phyloP scores from a whole-genome alignment of 1,140 invertebrate species.

The Pogonomyrmex barbatus region DNA sequence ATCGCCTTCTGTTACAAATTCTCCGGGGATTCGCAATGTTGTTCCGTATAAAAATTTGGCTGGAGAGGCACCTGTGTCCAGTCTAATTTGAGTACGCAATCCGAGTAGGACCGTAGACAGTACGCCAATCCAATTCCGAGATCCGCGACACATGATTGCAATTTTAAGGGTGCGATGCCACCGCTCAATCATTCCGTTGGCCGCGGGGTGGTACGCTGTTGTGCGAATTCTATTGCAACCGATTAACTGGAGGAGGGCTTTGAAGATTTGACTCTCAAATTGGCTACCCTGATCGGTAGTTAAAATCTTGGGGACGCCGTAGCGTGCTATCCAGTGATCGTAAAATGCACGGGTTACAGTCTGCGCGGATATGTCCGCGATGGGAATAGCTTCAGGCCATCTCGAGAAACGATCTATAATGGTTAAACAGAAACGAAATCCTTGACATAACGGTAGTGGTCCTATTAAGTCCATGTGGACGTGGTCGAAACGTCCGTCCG shows the following conservation, averaged over 20 bases:
- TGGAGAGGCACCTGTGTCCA: no score
- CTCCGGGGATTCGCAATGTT: no score
- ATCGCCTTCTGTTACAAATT: no score
- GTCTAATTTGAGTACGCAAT: not conserved
- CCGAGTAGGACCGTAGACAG: conserved; percentile 24
- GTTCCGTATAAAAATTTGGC: no score
- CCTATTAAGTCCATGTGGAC: conserved; percentile 64
- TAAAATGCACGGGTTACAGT: conserved; percentile 69
- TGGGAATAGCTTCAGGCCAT: conserved; percentile 75
- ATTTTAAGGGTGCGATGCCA: not conserved
- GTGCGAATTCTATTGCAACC: not conserved
- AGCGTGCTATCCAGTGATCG: conserved; percentile 55
- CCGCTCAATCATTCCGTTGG: not conserved
- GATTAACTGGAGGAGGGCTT: no score
- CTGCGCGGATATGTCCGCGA: conserved; percentile 67
- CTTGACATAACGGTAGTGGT: conserved; percentile 42
- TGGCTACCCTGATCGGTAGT: conserved; percentile 56
- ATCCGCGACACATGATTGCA: not conserved
- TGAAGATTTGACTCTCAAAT: not conserved
- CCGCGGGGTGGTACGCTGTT: conserved; percentile 35
- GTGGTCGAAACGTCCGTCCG: conserved; percentile 38
- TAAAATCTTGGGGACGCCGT: not conserved
- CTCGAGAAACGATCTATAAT: conserved; percentile 73
- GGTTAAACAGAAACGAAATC: conserved; percentile 71
- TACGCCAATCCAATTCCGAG: not conserved